Percentiles rank a stretch among this genome's conserved stretches.
phyloP scores from a whole-genome alignment of 2,797 vertebrate genomes.

The Lates japonicus region DNA sequence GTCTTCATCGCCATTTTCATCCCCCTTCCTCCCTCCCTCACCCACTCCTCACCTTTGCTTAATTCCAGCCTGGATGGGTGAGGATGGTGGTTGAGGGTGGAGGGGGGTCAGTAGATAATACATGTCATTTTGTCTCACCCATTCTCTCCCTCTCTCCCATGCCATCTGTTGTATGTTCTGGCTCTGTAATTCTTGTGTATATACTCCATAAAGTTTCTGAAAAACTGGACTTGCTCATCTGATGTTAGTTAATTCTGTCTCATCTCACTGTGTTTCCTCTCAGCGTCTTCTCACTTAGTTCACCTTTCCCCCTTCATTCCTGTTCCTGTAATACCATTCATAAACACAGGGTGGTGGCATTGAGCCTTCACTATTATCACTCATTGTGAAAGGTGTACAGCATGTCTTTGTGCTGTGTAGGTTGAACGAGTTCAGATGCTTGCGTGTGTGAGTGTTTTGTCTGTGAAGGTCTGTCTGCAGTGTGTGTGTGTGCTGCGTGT shows the following conservation, averaged over 20 bases:
- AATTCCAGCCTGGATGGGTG: constrained; percentile 8
- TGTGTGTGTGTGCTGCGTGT: background rate
- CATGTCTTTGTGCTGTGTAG: constrained; percentile 5
- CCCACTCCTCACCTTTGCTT: constrained; percentile 7
- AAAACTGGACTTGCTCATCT: constrained; percentile 71
- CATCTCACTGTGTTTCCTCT: background rate
- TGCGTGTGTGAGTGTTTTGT: constrained; percentile 50
- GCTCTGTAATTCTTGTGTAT: constrained; percentile 79
- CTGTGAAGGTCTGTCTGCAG: constrained; percentile 30
- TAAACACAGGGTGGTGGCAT: constrained; percentile 57
- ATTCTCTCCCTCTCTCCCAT: constrained; percentile 38
- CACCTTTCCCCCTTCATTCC: background rate
- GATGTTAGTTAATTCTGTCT: constrained; percentile 31
- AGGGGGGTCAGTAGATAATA: constrained; percentile 3
- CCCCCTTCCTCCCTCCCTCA: constrained; percentile 1
- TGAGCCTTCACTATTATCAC: constrained; percentile 20
- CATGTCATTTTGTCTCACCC: constrained; percentile 51
- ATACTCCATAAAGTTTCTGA: constrained; percentile 85
- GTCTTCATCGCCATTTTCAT: constrained; percentile 27
- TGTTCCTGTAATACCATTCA: constrained; percentile 21
- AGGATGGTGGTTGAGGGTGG: background rate
- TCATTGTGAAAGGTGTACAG: background rate
- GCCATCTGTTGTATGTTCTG: constrained; percentile 63
- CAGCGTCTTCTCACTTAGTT: background rate
- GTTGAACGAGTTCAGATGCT: constrained; percentile 34